Base-by-base conservation (phyloP, 2,888 invertebrate genomes). In the Leptinotarsa juncta region DNA sequence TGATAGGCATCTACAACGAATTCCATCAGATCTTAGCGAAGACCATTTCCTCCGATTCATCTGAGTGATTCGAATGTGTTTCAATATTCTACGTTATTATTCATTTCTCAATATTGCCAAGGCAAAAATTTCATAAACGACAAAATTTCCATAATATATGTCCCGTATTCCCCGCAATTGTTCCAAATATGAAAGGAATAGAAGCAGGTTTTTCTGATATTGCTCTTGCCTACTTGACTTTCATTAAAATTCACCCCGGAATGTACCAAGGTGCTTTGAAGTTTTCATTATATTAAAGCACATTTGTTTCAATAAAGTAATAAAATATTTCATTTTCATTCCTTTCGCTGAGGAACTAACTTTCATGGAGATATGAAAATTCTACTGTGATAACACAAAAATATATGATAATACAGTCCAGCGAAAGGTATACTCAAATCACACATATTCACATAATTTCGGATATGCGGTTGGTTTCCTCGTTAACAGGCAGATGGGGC, bases 221-320 rank as follows among this genome's bases (percentile, higher is more conserved):
- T 69, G 20, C 16, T 18, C 16, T 20, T 20, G 16, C 69, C 57
- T 57, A 3, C 14, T 42, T 18, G 49, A 57, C 42, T 60, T 69
- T 57, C 60, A 69, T 60, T 69, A 69, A 69, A 69, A 69, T 57
- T 53, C 69, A 69, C 57, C 69, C 69, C 23, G 15, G 57, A 48
- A 60, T 53, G 50, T 69, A 49, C 48, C 69, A 57, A 48, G 57
- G 57, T 16, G 5, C 57, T 16, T 48, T 18, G 18, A 20, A 48
- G 49, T 57, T 68, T 69, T 32, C n/a, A 69, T 69, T 20, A 15
- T 20, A 69, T 5, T 57, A 49, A 12, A 26, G 48, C 48, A 69
- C 57, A 69, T 69, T 69, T 69, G 69, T 69, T 69, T 55, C 69
- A 42, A n/a, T 62, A 62, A 42, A 32, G 62, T 62, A 3, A 62